A percentile compares a stretch with the other conserved stretches of the same genome.
phyloP scores from a whole-genome alignment of 2,888 invertebrate genomes.

The Apodemia duryi region DNA sequence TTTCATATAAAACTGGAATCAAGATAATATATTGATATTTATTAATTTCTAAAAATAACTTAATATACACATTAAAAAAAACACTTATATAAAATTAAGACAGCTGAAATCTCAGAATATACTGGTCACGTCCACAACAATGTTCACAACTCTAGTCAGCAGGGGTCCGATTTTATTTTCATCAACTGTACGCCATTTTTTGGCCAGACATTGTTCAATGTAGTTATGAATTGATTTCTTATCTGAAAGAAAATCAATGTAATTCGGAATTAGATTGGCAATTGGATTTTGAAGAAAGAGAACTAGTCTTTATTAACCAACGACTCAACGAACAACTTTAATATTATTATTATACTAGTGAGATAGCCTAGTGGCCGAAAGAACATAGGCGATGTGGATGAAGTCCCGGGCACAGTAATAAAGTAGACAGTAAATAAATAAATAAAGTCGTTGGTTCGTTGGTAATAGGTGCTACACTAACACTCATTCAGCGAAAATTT shows the following conservation, averaged over 20 bases:
- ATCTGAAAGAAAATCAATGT: slow-evolving; percentile 36
- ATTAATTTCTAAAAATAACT: not conserved
- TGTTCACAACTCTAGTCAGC: slow-evolving; percentile 58
- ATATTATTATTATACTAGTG: too few relatives aligned
- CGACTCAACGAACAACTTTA: too few relatives aligned
- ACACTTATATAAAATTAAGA: not conserved
- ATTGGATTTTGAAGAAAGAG: too few relatives aligned
- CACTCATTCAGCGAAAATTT: too few relatives aligned
- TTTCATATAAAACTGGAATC: not conserved
- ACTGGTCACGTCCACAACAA: slow-evolving; percentile 56
- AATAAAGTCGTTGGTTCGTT: too few relatives aligned
- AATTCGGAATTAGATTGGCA: too few relatives aligned
- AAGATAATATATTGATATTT: not conserved
- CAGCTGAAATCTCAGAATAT: slow-evolving; percentile 28
- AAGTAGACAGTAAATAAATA: too few relatives aligned
- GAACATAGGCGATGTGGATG: too few relatives aligned
- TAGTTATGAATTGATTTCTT: slow-evolving; percentile 44
- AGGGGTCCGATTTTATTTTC: slow-evolving; percentile 57
- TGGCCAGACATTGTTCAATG: slow-evolving; percentile 60
- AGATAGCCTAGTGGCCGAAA: too few relatives aligned
- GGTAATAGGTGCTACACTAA: too few relatives aligned
- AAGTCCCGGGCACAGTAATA: too few relatives aligned
- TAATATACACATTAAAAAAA: not conserved
- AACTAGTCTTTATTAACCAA: too few relatives aligned
- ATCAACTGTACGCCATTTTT: slow-evolving; percentile 57